Conservation (phyloP, 2,888 invertebrate genomes). For the Mimumesa dahlbomi region DNA sequence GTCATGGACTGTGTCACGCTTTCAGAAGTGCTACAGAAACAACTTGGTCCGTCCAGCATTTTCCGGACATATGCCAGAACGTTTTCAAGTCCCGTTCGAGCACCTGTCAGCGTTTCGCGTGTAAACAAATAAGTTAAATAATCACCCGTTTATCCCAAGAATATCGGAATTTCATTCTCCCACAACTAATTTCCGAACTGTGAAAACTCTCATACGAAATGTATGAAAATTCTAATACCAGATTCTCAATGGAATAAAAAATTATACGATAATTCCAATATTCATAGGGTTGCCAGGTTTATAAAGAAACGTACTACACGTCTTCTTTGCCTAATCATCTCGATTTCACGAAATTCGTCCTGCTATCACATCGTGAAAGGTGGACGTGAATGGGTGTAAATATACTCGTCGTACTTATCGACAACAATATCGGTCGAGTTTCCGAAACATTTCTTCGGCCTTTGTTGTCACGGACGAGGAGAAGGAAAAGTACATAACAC, state of each 20-base stretch:
- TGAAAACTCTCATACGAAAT: too few species aligned
- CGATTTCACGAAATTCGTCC: too few species aligned
- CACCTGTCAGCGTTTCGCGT: slow-evolving; percentile 2
- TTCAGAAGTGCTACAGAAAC: slow-evolving; percentile 19
- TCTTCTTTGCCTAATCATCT: too few species aligned
- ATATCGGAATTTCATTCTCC: too few species aligned
- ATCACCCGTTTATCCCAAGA: too few species aligned
- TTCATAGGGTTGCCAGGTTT: too few species aligned
- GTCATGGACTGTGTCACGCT: slow-evolving; percentile 12
- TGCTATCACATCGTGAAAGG: not conserved
- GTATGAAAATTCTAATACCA: too few species aligned
- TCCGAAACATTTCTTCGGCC: slow-evolving; percentile 18
- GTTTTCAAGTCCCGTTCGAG: slow-evolving; percentile 4
- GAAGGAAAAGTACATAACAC: slow-evolving; percentile 6
- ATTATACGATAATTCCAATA: too few species aligned
- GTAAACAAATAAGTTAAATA: slow-evolving; percentile 33
- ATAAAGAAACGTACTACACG: too few species aligned
- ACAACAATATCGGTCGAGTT: slow-evolving; percentile 25
- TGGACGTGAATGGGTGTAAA: not conserved
- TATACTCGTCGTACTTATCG: slow-evolving; percentile 15
- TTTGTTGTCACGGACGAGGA: not conserved
- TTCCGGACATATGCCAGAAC: slow-evolving; percentile 26
- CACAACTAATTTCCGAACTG: too few species aligned
- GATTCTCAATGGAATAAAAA: too few species aligned
- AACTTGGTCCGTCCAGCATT: slow-evolving; percentile 29